phyloP scores from a whole-genome alignment of 2,888 invertebrate genomes.

The Scaptomyza tumidula region DNA sequence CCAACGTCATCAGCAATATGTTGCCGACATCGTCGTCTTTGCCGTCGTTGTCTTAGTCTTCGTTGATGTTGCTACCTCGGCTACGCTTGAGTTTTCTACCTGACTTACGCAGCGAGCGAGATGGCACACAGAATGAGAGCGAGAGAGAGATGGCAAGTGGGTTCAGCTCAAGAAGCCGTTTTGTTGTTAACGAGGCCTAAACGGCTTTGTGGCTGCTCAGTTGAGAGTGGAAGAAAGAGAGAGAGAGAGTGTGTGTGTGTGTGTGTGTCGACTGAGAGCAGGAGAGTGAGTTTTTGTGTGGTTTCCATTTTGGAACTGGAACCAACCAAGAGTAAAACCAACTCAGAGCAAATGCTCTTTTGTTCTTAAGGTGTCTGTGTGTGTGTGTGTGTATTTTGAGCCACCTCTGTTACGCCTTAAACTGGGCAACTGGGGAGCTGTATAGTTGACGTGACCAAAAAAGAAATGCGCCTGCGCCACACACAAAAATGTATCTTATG shows the following conservation, averaged over 20 bases:
- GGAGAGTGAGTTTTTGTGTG: conserved; percentile 10
- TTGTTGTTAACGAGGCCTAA: conserved; percentile 77
- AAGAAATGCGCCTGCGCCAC: conserved; percentile 59
- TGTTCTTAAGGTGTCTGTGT: conserved; percentile 1
- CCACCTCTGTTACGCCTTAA: conserved; percentile 75
- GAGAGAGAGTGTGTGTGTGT: conserved; percentile 5
- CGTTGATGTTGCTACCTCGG: conserved; percentile 77
- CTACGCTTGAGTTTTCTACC: conserved; percentile 81
- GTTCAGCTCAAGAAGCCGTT: conserved; percentile 72
- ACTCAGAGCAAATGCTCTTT: conserved; percentile 16
- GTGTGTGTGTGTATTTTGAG: conserved; percentile 34
- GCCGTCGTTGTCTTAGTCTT: conserved; percentile 41
- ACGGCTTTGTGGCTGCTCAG: conserved; percentile 59
- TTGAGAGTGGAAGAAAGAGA: conserved; percentile 9
- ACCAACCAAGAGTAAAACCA: conserved; percentile 46
- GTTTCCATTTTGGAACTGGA: conserved; percentile 70
- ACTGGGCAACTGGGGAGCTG: conserved; percentile 47
- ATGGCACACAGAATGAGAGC: conserved; percentile 51
- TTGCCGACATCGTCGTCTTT: conserved; percentile 51
- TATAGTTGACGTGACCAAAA: conserved; percentile 70
- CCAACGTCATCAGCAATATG: conserved; percentile 74
- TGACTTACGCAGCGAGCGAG: conserved; percentile 82
- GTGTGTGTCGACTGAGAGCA: conserved; percentile 1
- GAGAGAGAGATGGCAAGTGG: conserved; percentile 59
- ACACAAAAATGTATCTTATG: conserved; percentile 61